Conservation (phyloP, 2,888 invertebrate genomes). For the Panopea generosa region DNA sequence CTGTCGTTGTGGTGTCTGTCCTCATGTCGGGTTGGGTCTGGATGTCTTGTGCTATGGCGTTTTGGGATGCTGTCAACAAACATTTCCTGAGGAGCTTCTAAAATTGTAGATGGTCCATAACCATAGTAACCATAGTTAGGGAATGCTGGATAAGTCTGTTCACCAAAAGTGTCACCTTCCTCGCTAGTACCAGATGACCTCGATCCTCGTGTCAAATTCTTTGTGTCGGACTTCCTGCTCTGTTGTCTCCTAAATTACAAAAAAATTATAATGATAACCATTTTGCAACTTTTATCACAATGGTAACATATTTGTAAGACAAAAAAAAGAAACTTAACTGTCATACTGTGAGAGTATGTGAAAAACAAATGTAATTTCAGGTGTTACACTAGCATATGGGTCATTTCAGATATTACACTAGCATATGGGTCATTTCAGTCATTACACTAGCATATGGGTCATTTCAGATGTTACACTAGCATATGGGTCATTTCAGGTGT, state of each 20-base stretch:
- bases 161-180: constrained; percentile 19
- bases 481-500: too few relatives aligned
- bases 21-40: constrained; percentile 26
- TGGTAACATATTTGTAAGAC: not conserved
- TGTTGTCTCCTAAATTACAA: not conserved
- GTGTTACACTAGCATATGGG: too few relatives aligned
- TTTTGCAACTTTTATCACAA: constrained; percentile 4
- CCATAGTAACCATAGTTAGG: constrained; percentile 50
- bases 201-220: constrained; percentile 10
- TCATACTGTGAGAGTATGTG: too few relatives aligned
- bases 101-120: constrained; percentile 25
- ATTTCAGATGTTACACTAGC: too few relatives aligned
- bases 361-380: too few relatives aligned
- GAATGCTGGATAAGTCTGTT: constrained; percentile 34
- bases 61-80: constrained; percentile 37
- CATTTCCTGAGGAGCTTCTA: constrained; percentile 32
- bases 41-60: constrained; percentile 23
- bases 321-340: too few relatives aligned
- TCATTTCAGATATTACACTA: too few relatives aligned
- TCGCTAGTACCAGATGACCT: constrained; percentile 18
- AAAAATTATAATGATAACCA: too few relatives aligned
- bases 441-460: too few relatives aligned
- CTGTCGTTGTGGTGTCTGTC: not conserved
- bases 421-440: too few relatives aligned
- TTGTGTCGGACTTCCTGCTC: not conserved